Evolutionary conservation across 2,888 invertebrate species (phyloP), one percentile per base, ranked within the genome.

Genomic region (Andrena flavipes): DNA sequence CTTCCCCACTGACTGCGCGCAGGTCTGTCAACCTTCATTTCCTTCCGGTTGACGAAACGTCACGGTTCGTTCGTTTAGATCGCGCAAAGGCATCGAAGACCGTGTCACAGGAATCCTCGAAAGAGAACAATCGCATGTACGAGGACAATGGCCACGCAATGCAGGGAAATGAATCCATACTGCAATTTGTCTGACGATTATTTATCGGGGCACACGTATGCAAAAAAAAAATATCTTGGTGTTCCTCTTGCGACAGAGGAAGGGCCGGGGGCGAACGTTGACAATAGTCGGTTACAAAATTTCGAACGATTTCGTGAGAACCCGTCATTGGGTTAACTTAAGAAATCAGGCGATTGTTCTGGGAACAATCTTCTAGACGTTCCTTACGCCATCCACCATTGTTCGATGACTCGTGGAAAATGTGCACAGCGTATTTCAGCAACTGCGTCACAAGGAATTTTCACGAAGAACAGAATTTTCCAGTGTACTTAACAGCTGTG

Each of bases 231-330:
- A 30, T 71, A 48, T 71, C 48, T 42, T 13, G 54, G 42, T 23
- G 29, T 23, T 2, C 33, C 35, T 42, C 2, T 23, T 56, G 23
- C 23, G 10, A 56, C 56, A 56, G 10, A 5, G 30, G n/a, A 13
- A 20, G n/a, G 13, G 10, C 23, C 8, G 54, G n/a, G 13, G 33
- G 16, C 26, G 5, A 35, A 59, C 64, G 67, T 82, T 77, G 80
- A 88, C 88, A 90, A 89, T 89, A 84, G 88, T 48, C 56, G 84
- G 84, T 90, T 91, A 84, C 91, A 89, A 91, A 91, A 91, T 89
- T 85, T 86, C 84, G 80, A 85, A 90, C 90, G 88, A 91, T 91
- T 91, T 84, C 90, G 86, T 92, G 92, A 82, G 92, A 91, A 90
- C 82, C 86, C 68, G 69, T 35, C 79, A 74, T 54, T 68, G 74